Evolutionary conservation across 2,888 invertebrate genomes (phyloP).

Genomic region (Mechanitis mazaeus): DNA sequence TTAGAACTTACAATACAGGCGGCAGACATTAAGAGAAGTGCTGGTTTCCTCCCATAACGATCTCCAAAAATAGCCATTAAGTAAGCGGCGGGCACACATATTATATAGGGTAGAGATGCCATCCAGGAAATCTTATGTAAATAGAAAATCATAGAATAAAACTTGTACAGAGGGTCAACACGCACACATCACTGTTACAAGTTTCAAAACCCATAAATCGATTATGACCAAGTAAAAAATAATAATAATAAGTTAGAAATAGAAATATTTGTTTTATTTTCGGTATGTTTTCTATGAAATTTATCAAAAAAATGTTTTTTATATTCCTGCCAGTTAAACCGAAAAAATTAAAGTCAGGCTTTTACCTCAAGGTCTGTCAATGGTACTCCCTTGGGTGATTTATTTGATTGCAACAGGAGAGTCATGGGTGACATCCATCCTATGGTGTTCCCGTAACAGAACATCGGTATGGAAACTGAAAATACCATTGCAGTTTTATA

Average conservation of each 20-base stretch:
- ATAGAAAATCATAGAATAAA: not conserved
- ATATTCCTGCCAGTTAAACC: too few relatives aligned
- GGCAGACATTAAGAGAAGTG: slow-evolving; percentile 48
- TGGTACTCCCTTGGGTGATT: slow-evolving; percentile 52
- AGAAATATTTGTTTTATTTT: not conserved
- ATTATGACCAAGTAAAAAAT: not conserved
- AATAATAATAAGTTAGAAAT: not conserved
- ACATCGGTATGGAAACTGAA: slow-evolving; percentile 69
- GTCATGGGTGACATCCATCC: slow-evolving; percentile 76
- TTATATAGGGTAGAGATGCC: slow-evolving; percentile 50
- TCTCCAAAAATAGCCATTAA: slow-evolving; percentile 50
- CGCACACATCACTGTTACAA: slow-evolving; percentile 10
- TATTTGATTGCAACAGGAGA: slow-evolving; percentile 59
- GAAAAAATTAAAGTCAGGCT: slow-evolving; percentile 5
- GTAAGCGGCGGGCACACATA: slow-evolving; percentile 44
- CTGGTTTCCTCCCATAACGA: slow-evolving; percentile 50
- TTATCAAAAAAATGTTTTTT: too few relatives aligned
- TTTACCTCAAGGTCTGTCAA: slow-evolving; percentile 55
- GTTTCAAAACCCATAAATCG: not conserved
- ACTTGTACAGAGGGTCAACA: too few relatives aligned
- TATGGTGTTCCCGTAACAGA: slow-evolving; percentile 65
- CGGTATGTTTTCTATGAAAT: too few relatives aligned
- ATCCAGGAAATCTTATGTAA: slow-evolving; percentile 57
- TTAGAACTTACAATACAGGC: slow-evolving; percentile 43
- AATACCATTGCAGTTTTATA: slow-evolving; percentile 2